Evolutionary conservation across 2,797 vertebrate species (phyloP), one percentile per base, ranked within the genome.

Genomic region (Octomys mimax): DNA sequence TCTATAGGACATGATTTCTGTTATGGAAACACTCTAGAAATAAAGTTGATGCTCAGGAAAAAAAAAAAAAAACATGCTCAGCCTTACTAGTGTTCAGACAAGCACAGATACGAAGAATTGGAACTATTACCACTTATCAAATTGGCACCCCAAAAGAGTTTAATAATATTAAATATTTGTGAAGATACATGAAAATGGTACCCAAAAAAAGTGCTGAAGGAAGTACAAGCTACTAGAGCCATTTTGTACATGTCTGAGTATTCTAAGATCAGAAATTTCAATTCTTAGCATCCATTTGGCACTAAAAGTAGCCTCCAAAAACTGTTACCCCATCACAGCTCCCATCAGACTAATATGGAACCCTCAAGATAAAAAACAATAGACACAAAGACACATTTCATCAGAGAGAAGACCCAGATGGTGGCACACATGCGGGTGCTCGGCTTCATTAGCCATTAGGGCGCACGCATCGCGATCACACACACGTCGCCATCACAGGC

Each of bases 181-280:
- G 57, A 89, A 75, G 19, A 5, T 33, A 12, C 28, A 10, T 81
- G 31, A 36, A 79, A 88, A 59, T 1, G 0, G 26, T 2, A 39
- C 21, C 42, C 28, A n/a, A 4, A 80, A 39, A 57, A 57, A 66
- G 54, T 9, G 19, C 68, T 19, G 14, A 54, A 42, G 26, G 19
- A 31, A 70, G 24, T 62, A 54, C 31, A 24, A 84, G 46, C 54
- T 84, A 59, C 12, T 21, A 19, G 1, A 39, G 68, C 10, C 22
- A 24, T n/a, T n/a, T 28, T 49, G 42, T 70, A 18, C 81, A 42
- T 6, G 8, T 59, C 26, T 7, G 52, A 73, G 49, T 77, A 11
- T 26, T 54, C 75, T 78, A 80, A 87, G 54, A 21, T 42, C 33
- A 87, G 87, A 87, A 87, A 93, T 70, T 59, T 87, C 49, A 68